Evolutionary conservation across 2,113 vertebrate genomes (phyloP).

Genomic region (Pollimyrus isidori): DNA sequence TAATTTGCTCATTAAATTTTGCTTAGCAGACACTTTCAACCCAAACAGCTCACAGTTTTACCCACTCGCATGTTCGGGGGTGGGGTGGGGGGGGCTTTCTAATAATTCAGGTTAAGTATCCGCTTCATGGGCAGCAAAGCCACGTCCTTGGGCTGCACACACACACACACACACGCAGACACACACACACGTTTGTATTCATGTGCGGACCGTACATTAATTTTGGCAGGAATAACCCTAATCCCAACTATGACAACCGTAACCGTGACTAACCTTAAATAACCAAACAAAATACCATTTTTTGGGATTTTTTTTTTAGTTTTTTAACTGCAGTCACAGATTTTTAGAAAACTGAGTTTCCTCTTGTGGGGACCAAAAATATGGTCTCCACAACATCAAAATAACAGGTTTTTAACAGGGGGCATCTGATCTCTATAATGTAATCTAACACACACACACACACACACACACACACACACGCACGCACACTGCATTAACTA

Average conservation of each 20-base stretch:
- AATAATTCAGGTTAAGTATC: slow-evolving; percentile 7
- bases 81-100: background rate
- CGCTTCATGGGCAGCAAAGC: background rate
- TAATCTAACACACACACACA: background rate
- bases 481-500: background rate
- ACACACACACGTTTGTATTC: background rate
- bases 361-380: background rate
- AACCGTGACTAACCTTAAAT: background rate
- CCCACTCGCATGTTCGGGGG: background rate
- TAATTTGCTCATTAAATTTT: slow-evolving; percentile 2
- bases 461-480: background rate
- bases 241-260: background rate
- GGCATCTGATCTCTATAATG: background rate
- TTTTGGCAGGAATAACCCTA: background rate
- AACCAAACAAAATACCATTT: background rate
- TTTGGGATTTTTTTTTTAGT: background rate
- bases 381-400: background rate
- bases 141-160: background rate
- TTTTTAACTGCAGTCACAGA: background rate
- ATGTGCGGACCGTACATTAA: background rate
- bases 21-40: background rate
- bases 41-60: background rate
- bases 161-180: background rate
- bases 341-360: background rate
- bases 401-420: background rate